Percentiles rank a stretch among this genome's conserved stretches.
phyloP scores from a whole-genome alignment of 2,113 vertebrate genomes.

The Etheostoma cragini region DNA sequence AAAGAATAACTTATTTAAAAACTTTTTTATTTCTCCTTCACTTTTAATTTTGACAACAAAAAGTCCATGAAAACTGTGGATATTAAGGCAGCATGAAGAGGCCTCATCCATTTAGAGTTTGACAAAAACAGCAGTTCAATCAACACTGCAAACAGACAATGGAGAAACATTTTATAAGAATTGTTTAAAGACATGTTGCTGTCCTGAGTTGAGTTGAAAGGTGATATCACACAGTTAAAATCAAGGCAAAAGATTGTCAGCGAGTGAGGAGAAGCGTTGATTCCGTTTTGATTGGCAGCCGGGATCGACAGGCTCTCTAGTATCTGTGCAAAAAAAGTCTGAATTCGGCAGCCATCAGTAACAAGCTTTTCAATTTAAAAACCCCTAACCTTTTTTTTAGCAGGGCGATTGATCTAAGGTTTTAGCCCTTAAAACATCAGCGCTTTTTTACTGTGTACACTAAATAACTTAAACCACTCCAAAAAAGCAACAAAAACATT shows the following conservation, averaged over 20 bases:
- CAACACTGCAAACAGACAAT: background rate
- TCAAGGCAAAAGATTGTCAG: background rate
- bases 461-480: slow-evolving; percentile 57
- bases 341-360: background rate
- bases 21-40: background rate
- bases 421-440: slow-evolving; percentile 25
- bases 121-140: background rate
- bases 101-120: background rate
- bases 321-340: background rate
- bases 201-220: background rate
- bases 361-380: background rate
- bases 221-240: background rate
- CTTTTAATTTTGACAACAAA: background rate
- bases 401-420: background rate
- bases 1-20: too few relatives aligned
- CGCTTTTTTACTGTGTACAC: slow-evolving; percentile 39
- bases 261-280: background rate
- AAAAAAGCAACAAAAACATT: slow-evolving; percentile 27
- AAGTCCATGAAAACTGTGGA: background rate
- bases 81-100: slow-evolving; percentile 20
- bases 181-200: background rate
- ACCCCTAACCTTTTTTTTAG: background rate
- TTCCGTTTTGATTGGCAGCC: background rate
- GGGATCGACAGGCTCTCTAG: background rate
- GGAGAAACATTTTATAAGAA: background rate